These are phyloP conservation scores for Epinephelus fuscoguttatus DNA, from an alignment of 2,113 vertebrate species.

Conservation along the genomic window DNA sequence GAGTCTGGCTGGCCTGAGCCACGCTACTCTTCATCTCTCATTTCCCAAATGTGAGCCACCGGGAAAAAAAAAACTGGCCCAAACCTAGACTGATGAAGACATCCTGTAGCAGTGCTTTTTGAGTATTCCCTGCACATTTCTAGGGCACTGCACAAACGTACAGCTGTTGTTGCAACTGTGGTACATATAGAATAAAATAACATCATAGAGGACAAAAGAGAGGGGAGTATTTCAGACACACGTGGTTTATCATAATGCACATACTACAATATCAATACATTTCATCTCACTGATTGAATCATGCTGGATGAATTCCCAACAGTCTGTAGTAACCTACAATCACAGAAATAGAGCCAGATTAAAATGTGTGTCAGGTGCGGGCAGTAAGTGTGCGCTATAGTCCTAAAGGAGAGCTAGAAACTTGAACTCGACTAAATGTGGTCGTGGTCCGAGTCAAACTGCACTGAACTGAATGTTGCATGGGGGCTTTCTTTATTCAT, in stretches of 20 bases:
- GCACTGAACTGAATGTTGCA: not conserved
- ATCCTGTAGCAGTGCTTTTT: constrained; percentile 59
- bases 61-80: constrained; percentile 41
- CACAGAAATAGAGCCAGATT: constrained; percentile 24
- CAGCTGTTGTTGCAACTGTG: constrained; percentile 27
- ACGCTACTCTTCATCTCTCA: constrained; percentile 71
- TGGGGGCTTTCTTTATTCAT: not conserved
- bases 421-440: not conserved
- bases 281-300: constrained; percentile 26
- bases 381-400: not conserved
- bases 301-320: constrained; percentile 22
- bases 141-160: constrained; percentile 40
- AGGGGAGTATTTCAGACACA: constrained; percentile 9
- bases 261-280: constrained; percentile 19
- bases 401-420: not conserved
- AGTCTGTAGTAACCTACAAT: not conserved
- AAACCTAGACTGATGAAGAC: constrained; percentile 59
- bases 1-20: constrained; percentile 54
- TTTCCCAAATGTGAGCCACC: constrained; percentile 74
- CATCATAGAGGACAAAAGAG: not conserved
- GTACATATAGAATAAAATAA: constrained; percentile 29
- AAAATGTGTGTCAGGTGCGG: constrained; percentile 10
- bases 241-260: not conserved
- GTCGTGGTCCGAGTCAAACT: not conserved
- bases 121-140: constrained; percentile 62